Percentiles rank a stretch among this genome's conserved stretches.
Evolutionary conservation across 2,888 invertebrate genomes (phyloP).

Genomic region (Eulithis prunata): DNA sequence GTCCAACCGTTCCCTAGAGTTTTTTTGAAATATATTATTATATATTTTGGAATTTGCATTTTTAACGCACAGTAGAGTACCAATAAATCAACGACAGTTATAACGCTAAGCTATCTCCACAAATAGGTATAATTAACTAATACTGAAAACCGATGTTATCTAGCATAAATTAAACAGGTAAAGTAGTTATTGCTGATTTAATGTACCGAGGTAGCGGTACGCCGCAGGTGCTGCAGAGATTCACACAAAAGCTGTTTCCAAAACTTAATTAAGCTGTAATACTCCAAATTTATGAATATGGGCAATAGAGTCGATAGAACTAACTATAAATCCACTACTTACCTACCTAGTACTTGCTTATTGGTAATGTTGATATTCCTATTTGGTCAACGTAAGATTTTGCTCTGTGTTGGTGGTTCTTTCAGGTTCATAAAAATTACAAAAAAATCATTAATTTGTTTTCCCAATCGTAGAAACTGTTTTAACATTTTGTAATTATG

Average conservation of each 20-base stretch:
- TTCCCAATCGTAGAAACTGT: background rate
- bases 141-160: constrained; percentile 19
- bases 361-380: background rate
- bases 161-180: constrained; percentile 8
- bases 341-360: background rate
- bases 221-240: constrained; percentile 11
- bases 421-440: too few species aligned
- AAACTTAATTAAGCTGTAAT: constrained; percentile 1
- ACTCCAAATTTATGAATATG: background rate
- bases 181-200: constrained; percentile 11
- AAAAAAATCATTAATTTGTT: background rate
- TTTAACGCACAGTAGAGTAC: background rate
- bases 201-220: constrained; percentile 6
- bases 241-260: constrained; percentile 7
- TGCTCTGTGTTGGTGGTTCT: too few species aligned
- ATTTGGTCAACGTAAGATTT: too few species aligned
- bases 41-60: background rate
- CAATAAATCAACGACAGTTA: background rate
- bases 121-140: constrained; percentile 8
- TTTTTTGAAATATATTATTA: too few species aligned
- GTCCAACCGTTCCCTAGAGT: too few species aligned
- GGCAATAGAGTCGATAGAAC: background rate
- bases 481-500: constrained; percentile 14
- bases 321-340: background rate
- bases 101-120: background rate